Base-by-base conservation (phyloP, 1,140 invertebrate species). In the Euschistus heros region DNA sequence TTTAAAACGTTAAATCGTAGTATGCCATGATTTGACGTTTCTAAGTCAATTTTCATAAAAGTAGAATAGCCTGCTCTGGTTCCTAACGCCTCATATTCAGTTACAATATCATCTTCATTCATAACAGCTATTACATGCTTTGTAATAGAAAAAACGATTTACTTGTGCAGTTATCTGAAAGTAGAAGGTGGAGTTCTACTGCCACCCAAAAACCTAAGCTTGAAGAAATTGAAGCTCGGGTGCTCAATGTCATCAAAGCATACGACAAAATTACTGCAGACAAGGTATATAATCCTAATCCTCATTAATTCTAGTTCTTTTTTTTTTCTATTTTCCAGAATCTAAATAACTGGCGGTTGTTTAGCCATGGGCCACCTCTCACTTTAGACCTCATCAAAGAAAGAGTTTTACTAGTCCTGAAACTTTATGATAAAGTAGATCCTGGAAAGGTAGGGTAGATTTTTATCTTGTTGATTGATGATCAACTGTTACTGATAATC, bases 361-460 rank as follows among this genome's bases (percentile, higher is more conserved):
- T 89, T 82, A 85, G 86, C 77, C 77, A 76, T 68, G 80, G 83
- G 69, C 65, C 66, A 26, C 70, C 70, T 88, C 90, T 70, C 79
- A 82, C 88, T 66, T 77, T 94, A 73, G 85, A 91, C 70, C 79
- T 89, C 72, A 92, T 97, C 76, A 76, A 80, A 73, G 86, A 92
- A 75, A 84, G 95, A 74, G 91, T 97, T 65, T 77, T 96, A 71
- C 85, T 97, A 76, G 90, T 96, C 67, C 84, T 97, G 67, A 92
- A 92, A 80, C 85, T 97, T 69, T 98, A 92, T 82, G 94, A 98
- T 81, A 97, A 98, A 86, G 82, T 98, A 79, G 84, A 94, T 75
- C 86, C 90, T 70, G 81, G 85, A 69, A 94, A 96, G 90, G 91
- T 95, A 89, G 76, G 72, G 65, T 71, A 7, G 27, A 20, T 63